These are phyloP conservation scores for Eupeodes luniger DNA, from an alignment of 2,888 invertebrate species.

Conservation along the genomic window DNA sequence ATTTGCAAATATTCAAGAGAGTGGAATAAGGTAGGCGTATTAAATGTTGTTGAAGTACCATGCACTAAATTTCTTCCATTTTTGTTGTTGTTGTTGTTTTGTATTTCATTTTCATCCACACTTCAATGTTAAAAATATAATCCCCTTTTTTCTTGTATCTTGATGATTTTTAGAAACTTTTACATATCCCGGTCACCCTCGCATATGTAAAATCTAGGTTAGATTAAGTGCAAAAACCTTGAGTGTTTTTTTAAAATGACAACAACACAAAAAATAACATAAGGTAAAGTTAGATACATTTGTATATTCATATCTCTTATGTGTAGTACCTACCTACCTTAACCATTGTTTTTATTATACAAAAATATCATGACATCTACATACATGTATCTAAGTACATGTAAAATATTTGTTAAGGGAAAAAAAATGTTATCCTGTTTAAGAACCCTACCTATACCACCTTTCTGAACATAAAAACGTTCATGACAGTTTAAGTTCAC, in stretches of 20 bases:
- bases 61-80: neutral
- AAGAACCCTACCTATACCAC: neutral
- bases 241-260: neutral
- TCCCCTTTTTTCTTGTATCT: neutral
- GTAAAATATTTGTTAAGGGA: too few species aligned
- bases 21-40: constrained; percentile 17
- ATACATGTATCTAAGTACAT: too few species aligned
- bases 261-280: neutral
- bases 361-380: neutral
- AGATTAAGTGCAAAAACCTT: constrained; percentile 28
- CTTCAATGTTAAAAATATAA: neutral
- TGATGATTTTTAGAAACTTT: neutral
- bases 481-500: constrained; percentile 14
- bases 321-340: neutral
- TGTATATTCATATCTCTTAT: too few species aligned
- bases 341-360: neutral
- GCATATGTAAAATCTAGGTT: constrained; percentile 8
- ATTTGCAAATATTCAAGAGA: neutral
- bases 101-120: neutral
- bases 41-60: neutral
- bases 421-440: too few species aligned
- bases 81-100: too few species aligned
- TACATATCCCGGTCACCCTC: neutral
- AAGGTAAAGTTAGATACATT: neutral
- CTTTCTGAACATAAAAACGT: neutral